These are phyloP conservation scores for Tiaroga cobitis DNA, from an alignment of 2,797 vertebrate genomes.

Conservation along the genomic window DNA sequence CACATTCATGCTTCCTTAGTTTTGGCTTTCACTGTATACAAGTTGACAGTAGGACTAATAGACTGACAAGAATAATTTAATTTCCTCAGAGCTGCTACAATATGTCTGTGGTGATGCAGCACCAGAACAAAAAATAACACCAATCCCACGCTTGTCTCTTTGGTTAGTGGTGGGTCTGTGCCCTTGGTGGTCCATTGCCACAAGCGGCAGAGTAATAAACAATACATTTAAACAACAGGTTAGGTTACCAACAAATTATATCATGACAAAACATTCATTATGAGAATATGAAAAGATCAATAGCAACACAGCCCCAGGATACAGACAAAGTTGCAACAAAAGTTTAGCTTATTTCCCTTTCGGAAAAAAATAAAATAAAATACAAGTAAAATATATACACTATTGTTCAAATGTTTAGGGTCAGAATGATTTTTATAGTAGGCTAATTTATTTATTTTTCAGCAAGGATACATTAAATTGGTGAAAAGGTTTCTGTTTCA, in stretches of 20 bases:
- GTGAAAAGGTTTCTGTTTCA: background rate
- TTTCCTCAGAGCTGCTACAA: slow-evolving; percentile 6
- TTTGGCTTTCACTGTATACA: slow-evolving; percentile 16
- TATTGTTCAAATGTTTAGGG: background rate
- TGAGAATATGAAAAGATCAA: background rate
- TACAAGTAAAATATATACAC: background rate
- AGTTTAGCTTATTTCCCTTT: background rate
- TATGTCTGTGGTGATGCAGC: slow-evolving; percentile 14
- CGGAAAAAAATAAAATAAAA: too few relatives aligned
- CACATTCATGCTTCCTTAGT: background rate
- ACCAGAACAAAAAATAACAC: slow-evolving; percentile 20
- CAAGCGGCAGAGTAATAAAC: background rate
- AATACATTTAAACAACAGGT: background rate
- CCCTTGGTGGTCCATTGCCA: slow-evolving; percentile 30
- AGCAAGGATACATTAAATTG: background rate
- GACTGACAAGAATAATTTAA: slow-evolving; percentile 3
- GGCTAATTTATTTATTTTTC: background rate
- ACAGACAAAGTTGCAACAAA: background rate
- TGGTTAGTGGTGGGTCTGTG: slow-evolving; percentile 8
- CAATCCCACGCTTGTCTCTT: slow-evolving; percentile 13
- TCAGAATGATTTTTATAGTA: background rate
- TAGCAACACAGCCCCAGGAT: background rate
- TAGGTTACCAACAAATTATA: too few relatives aligned
- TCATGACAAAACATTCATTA: background rate
- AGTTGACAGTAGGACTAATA: background rate